Evolutionary conservation across 2,797 vertebrate genomes (phyloP), one percentile per base, ranked within the genome.

Genomic region (Pantherophis alleghaniensis): DNA sequence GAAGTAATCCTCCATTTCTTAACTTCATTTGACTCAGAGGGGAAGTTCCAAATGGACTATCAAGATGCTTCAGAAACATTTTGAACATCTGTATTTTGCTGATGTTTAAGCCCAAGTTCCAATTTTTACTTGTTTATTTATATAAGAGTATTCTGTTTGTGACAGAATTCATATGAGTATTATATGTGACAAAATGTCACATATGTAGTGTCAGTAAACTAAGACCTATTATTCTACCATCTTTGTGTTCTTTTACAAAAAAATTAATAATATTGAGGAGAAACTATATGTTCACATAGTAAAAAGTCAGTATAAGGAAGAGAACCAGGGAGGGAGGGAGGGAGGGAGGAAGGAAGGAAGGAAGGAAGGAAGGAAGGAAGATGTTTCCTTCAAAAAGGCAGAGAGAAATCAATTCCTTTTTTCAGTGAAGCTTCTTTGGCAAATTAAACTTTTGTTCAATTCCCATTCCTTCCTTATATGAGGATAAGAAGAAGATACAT

Each of bases 21-120:
- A 37, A 47, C 90, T 90, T 97, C 96, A 97, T 96, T 86, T 37
- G 61, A 95, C 97, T 94, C 97, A 97, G 97, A 96, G 96, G 95
- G 93, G 91, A 94, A 92, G 9, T 89, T 94, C 88, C 0, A 93
- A 92, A 93, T 95, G 37, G 56, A 88, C 90, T 93, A 94, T 92
- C 37, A 87, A 51, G 90, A 24, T 74, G 20, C 91, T 94, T 86
- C 24, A 32, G 69, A 16, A 42, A 89, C 79, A 87, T 88, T 28
- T 5, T 5, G 7, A 61, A 61, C 32, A 57, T 91, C 88, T 94
- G 92, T 51, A 47, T 87, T 90, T 90, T 92, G 56, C 69, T 66
- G 87, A 51, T 94, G 53, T 86, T 86, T 61, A 42, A 51, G 61
- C 14, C 37, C 47, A 18, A 37, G 6, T 93, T 96, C 93, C 22